Conservation (phyloP, 2,888 invertebrate species). For the Terebella lapidaria region DNA sequence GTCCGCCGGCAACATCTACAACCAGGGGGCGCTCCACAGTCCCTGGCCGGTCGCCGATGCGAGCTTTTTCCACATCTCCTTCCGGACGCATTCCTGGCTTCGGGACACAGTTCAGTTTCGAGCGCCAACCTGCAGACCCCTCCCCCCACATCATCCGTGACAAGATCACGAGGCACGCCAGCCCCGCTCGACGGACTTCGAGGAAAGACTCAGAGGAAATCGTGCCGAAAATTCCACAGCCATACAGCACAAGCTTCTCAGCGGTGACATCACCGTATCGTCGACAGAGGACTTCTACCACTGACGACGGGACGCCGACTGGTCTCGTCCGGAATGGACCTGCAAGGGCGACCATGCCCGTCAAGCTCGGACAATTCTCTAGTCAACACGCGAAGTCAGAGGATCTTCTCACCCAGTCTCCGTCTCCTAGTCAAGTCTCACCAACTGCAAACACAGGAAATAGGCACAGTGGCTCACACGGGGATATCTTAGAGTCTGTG, state of each 20-base stretch:
- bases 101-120: too few relatives aligned
- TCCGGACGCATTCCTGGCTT: neutral
- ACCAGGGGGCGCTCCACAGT: neutral
- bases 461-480: too few relatives aligned
- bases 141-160: slow-evolving; percentile 16
- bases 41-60: too few relatives aligned
- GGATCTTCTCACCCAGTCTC: neutral
- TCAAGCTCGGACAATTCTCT: neutral
- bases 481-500: neutral
- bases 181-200: slow-evolving; percentile 6
- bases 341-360: neutral
- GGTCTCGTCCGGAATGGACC: neutral
- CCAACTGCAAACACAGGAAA: too few relatives aligned
- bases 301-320: neutral
- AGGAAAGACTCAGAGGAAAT: slow-evolving; percentile 14
- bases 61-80: neutral
- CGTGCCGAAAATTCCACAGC: slow-evolving; percentile 32
- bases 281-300: neutral
- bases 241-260: slow-evolving; percentile 46
- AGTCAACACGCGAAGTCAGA: neutral
- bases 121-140: neutral
- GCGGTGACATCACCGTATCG: slow-evolving; percentile 36
- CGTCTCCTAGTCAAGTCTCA: neutral
- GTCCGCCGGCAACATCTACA: neutral
- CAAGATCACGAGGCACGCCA: slow-evolving; percentile 16